Conservation (phyloP, 2,113 vertebrate genomes). For the Falco punctatus region DNA sequence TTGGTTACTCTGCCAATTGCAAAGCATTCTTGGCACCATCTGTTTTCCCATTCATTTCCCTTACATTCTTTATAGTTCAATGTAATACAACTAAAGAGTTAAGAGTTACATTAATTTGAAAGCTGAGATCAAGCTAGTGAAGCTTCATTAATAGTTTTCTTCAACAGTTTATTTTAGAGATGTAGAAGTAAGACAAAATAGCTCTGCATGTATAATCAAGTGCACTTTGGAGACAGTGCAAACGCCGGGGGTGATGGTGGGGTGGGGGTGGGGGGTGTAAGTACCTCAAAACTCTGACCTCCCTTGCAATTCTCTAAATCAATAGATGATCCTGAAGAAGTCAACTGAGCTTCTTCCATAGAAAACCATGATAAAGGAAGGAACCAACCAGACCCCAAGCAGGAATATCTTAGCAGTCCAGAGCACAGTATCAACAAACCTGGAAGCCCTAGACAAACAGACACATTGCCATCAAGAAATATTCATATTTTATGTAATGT, state of each 20-base stretch:
- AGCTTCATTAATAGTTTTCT: not conserved
- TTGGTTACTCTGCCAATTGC: not conserved
- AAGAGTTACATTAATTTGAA: not conserved
- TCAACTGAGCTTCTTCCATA: not conserved
- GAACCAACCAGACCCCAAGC: not conserved
- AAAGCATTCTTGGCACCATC: not conserved
- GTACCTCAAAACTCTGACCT: not conserved
- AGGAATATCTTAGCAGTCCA: not conserved
- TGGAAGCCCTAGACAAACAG: not conserved
- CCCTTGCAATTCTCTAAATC: not conserved
- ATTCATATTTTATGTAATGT: not conserved
- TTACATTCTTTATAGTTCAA: not conserved
- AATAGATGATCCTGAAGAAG: not conserved
- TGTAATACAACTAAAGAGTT: not conserved
- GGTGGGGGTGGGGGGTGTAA: too few relatives aligned
- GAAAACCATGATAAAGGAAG: not conserved
- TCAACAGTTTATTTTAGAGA: not conserved
- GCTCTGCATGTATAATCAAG: not conserved
- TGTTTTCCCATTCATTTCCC: not conserved
- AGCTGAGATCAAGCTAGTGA: not conserved
- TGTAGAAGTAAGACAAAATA: not conserved
- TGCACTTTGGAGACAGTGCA: not conserved
- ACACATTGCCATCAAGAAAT: not conserved
- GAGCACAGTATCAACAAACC: rapidly evolving
- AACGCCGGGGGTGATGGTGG: not conserved